Percentiles rank a stretch among this genome's conserved stretches.
Evolutionary conservation across 2,888 invertebrate genomes (phyloP).

Genomic region (Agrochola macilenta): DNA sequence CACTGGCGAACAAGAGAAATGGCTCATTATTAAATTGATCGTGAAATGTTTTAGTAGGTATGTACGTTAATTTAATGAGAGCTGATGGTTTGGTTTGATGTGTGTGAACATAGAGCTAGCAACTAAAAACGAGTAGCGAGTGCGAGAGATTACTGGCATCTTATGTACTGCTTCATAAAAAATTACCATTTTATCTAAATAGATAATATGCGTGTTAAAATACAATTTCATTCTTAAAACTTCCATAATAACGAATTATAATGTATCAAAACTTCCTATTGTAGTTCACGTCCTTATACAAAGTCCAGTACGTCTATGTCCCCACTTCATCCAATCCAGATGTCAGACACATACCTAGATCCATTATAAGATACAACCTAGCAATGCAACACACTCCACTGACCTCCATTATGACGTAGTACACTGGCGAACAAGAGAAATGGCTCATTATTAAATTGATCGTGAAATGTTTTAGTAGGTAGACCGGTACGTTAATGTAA

Average conservation of each 20-base stretch:
- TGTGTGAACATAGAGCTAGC: background rate
- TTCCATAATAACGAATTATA: background rate
- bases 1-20: slow-evolving; percentile 33
- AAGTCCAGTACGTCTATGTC: background rate
- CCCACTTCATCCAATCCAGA: slow-evolving; percentile 36
- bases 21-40: slow-evolving; percentile 20
- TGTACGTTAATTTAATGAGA: slow-evolving; percentile 2
- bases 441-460: slow-evolving; percentile 29
- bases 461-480: slow-evolving; percentile 37
- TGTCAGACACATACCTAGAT: slow-evolving; percentile 52
- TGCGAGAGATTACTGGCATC: background rate
- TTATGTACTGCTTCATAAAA: background rate
- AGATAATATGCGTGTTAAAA: no score
- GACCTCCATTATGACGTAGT: slow-evolving; percentile 30
- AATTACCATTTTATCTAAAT: no score
- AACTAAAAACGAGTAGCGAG: no score
- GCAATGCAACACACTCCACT: slow-evolving; percentile 24
- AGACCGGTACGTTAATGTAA: slow-evolving; percentile 5
- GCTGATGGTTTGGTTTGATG: background rate
- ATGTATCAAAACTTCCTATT: background rate
- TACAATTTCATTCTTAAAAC: no score
- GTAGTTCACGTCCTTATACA: background rate
- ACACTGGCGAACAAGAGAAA: slow-evolving; percentile 26
- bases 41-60: slow-evolving; percentile 37
- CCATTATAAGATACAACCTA: slow-evolving; percentile 44